These are phyloP conservation scores for Boulengeromyrus knoepffleri DNA, from an alignment of 2,113 vertebrate species.

Conservation along the genomic window DNA sequence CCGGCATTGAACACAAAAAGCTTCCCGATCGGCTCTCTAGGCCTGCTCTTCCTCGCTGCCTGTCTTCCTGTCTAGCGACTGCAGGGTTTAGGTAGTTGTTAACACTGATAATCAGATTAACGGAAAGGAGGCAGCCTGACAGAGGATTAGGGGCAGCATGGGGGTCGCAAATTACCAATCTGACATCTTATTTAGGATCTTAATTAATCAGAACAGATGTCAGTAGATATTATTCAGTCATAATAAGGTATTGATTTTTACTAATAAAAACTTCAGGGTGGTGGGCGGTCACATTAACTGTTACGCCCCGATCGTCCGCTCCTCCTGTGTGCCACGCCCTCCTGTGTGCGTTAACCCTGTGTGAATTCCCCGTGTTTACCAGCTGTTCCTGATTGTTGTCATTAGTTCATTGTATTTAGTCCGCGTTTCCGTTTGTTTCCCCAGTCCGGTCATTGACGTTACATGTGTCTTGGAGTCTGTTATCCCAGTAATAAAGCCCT, in stretches of 20 bases:
- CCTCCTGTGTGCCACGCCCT: no score
- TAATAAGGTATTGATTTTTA: not conserved
- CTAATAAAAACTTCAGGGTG: not conserved
- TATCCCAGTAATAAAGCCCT: no score
- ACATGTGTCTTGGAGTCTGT: no score
- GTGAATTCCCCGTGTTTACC: no score
- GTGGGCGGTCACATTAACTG: no score
- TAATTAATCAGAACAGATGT: slow-evolving; percentile 15
- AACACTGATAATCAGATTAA: slow-evolving; percentile 33
- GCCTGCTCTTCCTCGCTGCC: not conserved
- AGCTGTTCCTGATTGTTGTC: no score
- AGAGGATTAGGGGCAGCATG: slow-evolving; percentile 24
- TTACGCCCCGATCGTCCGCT: no score
- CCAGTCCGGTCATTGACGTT: no score
- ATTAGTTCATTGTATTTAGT: no score
- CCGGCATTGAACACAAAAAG: slow-evolving; percentile 46
- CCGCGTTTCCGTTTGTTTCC: no score
- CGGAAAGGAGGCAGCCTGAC: slow-evolving; percentile 24
- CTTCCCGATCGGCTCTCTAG: not conserved
- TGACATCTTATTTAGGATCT: not conserved
- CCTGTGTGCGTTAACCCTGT: no score
- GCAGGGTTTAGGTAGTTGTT: slow-evolving; percentile 28
- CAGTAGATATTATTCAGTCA: not conserved
- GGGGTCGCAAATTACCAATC: not conserved
- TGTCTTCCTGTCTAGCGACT: slow-evolving; percentile 9